Conservation (phyloP, 2,888 invertebrate species). For the Sericinus montela region DNA sequence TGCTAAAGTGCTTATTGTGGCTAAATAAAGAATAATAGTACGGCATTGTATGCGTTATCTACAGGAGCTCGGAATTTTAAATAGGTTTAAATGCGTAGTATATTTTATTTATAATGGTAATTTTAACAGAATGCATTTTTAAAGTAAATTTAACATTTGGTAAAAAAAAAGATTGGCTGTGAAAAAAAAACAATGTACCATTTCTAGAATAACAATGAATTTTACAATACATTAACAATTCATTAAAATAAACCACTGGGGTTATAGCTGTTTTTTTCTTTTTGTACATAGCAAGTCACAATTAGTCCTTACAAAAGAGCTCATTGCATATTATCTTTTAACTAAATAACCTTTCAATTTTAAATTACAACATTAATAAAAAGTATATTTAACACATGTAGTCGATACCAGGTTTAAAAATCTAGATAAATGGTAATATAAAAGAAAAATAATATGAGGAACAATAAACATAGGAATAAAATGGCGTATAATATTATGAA, state of each 20-base stretch:
- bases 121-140: background rate
- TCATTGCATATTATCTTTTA: background rate
- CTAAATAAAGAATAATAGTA: slow-evolving; percentile 13
- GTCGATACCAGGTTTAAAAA: no score
- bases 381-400: no score
- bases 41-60: background rate
- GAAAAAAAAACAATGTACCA: background rate
- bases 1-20: slow-evolving; percentile 24
- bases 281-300: background rate
- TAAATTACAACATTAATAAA: no score
- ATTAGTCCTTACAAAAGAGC: background rate
- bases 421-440: slow-evolving; percentile 1
- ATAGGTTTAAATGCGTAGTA: background rate
- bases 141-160: background rate
- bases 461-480: background rate
- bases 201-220: background rate
- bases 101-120: slow-evolving; percentile 5
- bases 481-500: slow-evolving; percentile 2
- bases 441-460: slow-evolving; percentile 1
- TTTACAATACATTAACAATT: background rate
- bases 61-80: slow-evolving; percentile 5
- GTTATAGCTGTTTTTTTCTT: background rate
- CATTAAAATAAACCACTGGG: background rate
- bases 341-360: no score
- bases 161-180: background rate